Evolutionary conservation across 2,113 vertebrate genomes (phyloP), one percentile per base, ranked within the genome.

Genomic region (Cnemophilus loriae): DNA sequence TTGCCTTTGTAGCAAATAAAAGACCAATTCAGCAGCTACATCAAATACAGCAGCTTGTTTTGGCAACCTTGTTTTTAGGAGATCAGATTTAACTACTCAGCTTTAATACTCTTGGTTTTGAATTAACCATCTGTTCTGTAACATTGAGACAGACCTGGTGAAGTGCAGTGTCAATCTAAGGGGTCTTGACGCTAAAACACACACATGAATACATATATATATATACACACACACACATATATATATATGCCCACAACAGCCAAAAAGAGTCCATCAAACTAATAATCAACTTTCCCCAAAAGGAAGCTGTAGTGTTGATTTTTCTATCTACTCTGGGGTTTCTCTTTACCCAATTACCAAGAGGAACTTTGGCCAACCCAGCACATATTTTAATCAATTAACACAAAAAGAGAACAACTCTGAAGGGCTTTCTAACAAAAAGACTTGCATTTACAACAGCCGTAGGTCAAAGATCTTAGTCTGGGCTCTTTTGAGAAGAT

Each of bases 111-210:
- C 82, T 87, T 75, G 83, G 41, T 95, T 93, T 94, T 87, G 59
- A 97, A 96, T 95, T 94, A 95, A 95, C 96, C 95, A 96, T 97
- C 96, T 97, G 96, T 88, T 94, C 94, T 79, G 57, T 15, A 94
- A 83, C 69, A 79, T 46, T 82, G 37, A 92, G 73, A 76, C 79
- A 56, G 73, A 85, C 20, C 49, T 76, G 70, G 63, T 78, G 32
- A 95, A 90, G 28, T 4, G 70, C 41, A 37, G 39, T 39, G 60
- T 57, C 57, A 57, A 0, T 61, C 52, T 80, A 20, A 2, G 8
- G 30, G 46, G 21, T 88, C 37, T 70, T 26, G 23, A 56, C 39
- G 74, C 47, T 46, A 69, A 28, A 78, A 88, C 20, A 60, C 16
- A 22, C 4, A 42, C 6, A 75, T 17, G 32, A 3, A 47, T 10